A percentile compares a stretch with the other conserved stretches of the same genome.
Evolutionary conservation across 2,797 vertebrate genomes (phyloP).

Genomic region (Liparis tanakae): DNA sequence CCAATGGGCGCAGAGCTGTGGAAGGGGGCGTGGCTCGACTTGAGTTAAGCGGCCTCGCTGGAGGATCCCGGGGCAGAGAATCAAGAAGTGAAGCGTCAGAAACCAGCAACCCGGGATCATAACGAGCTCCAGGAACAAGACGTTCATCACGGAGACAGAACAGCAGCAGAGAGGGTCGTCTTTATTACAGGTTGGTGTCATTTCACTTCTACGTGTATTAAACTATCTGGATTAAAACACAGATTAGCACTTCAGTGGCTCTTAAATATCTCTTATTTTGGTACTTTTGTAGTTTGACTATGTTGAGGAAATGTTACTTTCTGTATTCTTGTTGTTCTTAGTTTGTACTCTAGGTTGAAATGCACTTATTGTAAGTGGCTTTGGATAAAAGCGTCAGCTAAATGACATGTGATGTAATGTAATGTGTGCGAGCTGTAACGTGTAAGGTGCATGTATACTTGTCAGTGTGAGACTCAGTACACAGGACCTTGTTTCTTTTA

Average conservation of each 20-base stretch:
- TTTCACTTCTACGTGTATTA: too few species aligned
- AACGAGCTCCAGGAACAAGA: background rate
- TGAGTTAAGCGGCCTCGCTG: conserved; percentile 71
- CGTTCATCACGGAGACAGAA: background rate
- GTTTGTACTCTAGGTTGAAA: too few species aligned
- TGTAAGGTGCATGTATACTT: background rate
- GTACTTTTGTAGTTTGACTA: too few species aligned
- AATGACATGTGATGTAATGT: too few species aligned
- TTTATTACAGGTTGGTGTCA: conserved; percentile 58
- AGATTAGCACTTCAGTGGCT: too few species aligned
- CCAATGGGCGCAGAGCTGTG: conserved; percentile 49
- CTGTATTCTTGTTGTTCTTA: too few species aligned
- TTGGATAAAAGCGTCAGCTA: too few species aligned
- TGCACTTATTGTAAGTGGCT: too few species aligned
- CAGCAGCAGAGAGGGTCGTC: background rate
- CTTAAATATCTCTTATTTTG: too few species aligned
- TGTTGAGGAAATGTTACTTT: too few species aligned
- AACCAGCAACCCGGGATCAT: too few species aligned
- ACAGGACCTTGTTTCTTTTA: conserved; percentile 7
- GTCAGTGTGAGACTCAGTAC: conserved; percentile 71
- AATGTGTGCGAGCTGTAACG: background rate
- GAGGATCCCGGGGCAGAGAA: conserved; percentile 60
- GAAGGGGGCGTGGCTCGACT: conserved; percentile 56
- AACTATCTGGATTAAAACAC: too few species aligned
- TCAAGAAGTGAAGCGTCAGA: conserved; percentile 37